Percentiles rank a stretch among this genome's conserved stretches.
Evolutionary conservation across 2,113 vertebrate genomes (phyloP).

Genomic region (Mionectes macconnelli): DNA sequence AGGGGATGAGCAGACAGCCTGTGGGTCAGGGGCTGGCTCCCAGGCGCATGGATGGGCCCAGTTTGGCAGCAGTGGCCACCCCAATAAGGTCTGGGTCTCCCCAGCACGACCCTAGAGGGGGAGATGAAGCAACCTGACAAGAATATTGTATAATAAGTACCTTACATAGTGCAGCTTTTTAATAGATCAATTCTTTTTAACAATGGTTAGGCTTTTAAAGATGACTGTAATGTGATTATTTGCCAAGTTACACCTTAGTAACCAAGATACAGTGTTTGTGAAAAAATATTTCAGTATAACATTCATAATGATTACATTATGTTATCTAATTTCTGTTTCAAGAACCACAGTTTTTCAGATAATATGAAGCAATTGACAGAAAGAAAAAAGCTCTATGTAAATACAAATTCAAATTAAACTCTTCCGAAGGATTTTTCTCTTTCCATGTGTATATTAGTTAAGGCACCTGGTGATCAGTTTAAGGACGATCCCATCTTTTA

Average conservation of each 20-base stretch:
- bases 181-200: not conserved
- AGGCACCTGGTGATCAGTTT: not conserved
- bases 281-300: not conserved
- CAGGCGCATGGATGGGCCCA: rapidly evolving
- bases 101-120: rapidly evolving
- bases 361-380: not conserved
- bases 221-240: not conserved
- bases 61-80: rapidly evolving
- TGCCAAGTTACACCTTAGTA: not conserved
- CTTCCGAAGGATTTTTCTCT: not conserved
- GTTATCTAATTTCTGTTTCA: not conserved
- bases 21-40: rapidly evolving
- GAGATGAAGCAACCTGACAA: rapidly evolving
- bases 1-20: no score
- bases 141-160: not conserved
- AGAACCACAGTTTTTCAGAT: not conserved
- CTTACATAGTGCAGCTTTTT: not conserved
- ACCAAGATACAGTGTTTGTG: not conserved
- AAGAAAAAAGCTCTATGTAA: not conserved
- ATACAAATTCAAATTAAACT: not conserved
- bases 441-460: not conserved
- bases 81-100: not conserved
- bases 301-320: not conserved
- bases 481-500: not conserved
- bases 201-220: not conserved